These are phyloP conservation scores for Cheilosia scutellata DNA, from an alignment of 2,888 invertebrate species.

Conservation along the genomic window DNA sequence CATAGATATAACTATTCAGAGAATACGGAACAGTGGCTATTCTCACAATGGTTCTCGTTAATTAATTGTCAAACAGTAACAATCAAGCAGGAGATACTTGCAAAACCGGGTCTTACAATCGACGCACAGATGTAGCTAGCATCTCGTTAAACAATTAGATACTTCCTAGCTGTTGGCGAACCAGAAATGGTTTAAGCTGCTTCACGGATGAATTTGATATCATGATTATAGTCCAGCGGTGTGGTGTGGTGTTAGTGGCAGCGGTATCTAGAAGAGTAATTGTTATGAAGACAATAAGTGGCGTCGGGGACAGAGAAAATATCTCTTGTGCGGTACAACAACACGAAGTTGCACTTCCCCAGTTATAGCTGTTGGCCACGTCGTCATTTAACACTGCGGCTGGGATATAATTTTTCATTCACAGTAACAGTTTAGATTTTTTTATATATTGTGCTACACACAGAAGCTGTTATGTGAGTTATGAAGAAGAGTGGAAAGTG, in stretches of 20 bases:
- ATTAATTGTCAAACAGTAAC: slow-evolving; percentile 65
- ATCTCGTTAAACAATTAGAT: slow-evolving; percentile 58
- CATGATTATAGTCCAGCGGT: slow-evolving; percentile 41
- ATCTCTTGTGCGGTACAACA: slow-evolving; percentile 26
- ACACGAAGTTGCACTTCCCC: slow-evolving; percentile 21
- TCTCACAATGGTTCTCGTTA: slow-evolving; percentile 63
- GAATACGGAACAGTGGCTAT: slow-evolving; percentile 49
- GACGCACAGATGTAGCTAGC: background rate
- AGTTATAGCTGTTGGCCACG: slow-evolving; percentile 24
- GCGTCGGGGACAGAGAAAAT: slow-evolving; percentile 36
- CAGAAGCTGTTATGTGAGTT: slow-evolving; percentile 45
- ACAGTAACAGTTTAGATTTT: slow-evolving; percentile 9
- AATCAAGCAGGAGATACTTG: slow-evolving; percentile 35
- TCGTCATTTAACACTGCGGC: slow-evolving; percentile 54
- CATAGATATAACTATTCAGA: background rate
- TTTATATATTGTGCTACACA: background rate
- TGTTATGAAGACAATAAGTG: slow-evolving; percentile 66
- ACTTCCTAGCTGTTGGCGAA: slow-evolving; percentile 65
- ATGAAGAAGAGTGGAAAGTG: slow-evolving; percentile 56
- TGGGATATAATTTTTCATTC: slow-evolving; percentile 58
- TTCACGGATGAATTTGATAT: slow-evolving; percentile 62
- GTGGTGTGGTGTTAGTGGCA: slow-evolving; percentile 1
- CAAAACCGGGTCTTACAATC: slow-evolving; percentile 27
- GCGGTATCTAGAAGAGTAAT: slow-evolving; percentile 57
- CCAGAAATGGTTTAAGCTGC: slow-evolving; percentile 55